Base-by-base conservation (phyloP, 2,113 vertebrate species). In the Sinocyclocheilus anshuiensis region DNA sequence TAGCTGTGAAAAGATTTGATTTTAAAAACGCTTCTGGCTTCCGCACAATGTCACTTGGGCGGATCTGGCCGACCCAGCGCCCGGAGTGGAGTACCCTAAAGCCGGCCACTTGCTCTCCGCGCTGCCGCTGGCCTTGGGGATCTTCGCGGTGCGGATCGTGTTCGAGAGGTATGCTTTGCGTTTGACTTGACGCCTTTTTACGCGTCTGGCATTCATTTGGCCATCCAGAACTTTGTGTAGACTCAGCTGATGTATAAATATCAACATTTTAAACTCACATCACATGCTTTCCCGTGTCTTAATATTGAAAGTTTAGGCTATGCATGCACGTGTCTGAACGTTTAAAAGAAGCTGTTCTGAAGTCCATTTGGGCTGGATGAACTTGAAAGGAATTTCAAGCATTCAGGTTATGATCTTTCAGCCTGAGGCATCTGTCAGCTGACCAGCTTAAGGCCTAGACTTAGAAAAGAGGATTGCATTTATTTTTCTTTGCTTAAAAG, bases 11-110 rank as follows among this genome's bases (percentile, higher is more conserved):
- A n/a, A n/a, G n/a, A n/a, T n/a, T n/a, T n/a, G n/a, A n/a, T n/a
- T n/a, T n/a, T n/a, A n/a, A n/a, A n/a, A n/a, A n/a, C 94, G 96
- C 86, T 99, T 99, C 88, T 99, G 98, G 98, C 94, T 99, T 84
- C 97, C 98, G 0, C 96, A 95, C 90, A 99, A 99, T 90, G 97
- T 99, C 84, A 99, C 96, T 89, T 99, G 97, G 98, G 96, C 97
- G 86, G 97, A 98, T 89, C 89, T 99, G 83, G 96, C 95, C 36
- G 95, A 96, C 26, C 93, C 94, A 9, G 94, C 96, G 84, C 91
- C 94, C 90, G 94, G 94, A 89, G 92, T 94, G 92, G 94, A 95
- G 92, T 96, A 95, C 89, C 97, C 97, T 11, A 96, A 94, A 93
- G 92, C 95, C 11, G 90, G 93, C 45, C 96, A 98, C 92, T 93